phyloP scores from a whole-genome alignment of 2,888 invertebrate species.

The Bimastos eiseni region DNA sequence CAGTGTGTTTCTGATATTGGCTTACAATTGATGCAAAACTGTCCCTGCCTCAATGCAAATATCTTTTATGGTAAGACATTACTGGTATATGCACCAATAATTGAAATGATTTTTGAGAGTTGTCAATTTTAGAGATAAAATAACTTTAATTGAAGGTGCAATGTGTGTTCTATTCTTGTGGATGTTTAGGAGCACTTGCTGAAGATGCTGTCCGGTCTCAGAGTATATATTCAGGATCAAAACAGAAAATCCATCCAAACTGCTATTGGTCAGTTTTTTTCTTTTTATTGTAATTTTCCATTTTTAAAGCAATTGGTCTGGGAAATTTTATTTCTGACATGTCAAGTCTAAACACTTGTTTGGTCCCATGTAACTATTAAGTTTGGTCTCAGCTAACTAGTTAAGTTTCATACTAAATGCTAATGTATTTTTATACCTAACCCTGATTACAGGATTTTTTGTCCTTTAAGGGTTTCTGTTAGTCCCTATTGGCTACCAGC shows the following conservation, averaged over 20 bases:
- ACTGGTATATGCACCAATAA: too few species aligned
- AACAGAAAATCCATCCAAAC: conserved; percentile 74
- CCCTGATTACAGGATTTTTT: too few species aligned
- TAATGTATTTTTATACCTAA: too few species aligned
- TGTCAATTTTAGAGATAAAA: not conserved
- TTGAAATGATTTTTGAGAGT: not conserved
- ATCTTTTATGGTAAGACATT: not conserved
- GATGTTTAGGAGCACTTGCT: conserved; percentile 73
- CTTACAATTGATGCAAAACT: not conserved
- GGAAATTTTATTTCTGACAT: too few species aligned
- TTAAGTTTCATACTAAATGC: too few species aligned
- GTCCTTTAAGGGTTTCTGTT: too few species aligned
- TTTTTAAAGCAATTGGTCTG: too few species aligned
- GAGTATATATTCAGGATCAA: conserved; percentile 81
- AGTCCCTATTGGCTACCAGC: too few species aligned
- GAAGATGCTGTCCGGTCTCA: conserved; percentile 77
- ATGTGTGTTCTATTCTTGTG: not conserved
- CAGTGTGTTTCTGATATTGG: not conserved
- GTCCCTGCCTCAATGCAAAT: not conserved
- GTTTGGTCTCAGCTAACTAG: too few species aligned
- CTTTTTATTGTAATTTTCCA: not conserved
- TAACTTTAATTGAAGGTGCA: not conserved
- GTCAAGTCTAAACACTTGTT: too few species aligned
- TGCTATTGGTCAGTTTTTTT: conserved; percentile 52
- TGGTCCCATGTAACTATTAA: too few species aligned